Evolutionary conservation across 2,797 vertebrate species (phyloP).

Genomic region (Oreochromis mossambicus): DNA sequence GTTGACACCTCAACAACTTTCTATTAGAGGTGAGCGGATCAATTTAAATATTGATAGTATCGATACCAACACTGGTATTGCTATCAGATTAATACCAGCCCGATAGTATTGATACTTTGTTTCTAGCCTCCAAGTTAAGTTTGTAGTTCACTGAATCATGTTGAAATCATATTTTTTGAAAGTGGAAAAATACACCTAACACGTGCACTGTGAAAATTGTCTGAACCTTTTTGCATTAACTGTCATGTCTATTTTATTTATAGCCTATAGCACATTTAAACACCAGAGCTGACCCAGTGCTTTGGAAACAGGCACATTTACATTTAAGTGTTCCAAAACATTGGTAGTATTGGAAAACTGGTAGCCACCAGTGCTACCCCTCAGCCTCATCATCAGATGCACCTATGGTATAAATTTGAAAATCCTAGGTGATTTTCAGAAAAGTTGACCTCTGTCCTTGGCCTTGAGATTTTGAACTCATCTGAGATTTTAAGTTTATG

Average conservation of each 20-base stretch:
- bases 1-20: background rate
- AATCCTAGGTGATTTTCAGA: background rate
- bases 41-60: background rate
- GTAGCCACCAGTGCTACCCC: background rate
- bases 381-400: background rate
- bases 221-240: background rate
- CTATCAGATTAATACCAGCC: background rate
- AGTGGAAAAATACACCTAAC: background rate
- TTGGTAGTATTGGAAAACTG: background rate
- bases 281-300: background rate
- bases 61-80: background rate
- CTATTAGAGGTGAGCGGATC: rapidly evolving
- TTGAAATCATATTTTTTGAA: background rate
- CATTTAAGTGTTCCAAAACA: rapidly evolving
- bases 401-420: background rate
- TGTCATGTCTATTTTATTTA: background rate
- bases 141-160: background rate
- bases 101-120: background rate
- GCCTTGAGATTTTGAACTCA: background rate
- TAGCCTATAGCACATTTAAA: background rate
- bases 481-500: background rate
- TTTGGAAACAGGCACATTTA: background rate
- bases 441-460: background rate
- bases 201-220: background rate
- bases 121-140: background rate